phyloP scores from a whole-genome alignment of 2,113 vertebrate species.

The Seriola rivoliana region DNA sequence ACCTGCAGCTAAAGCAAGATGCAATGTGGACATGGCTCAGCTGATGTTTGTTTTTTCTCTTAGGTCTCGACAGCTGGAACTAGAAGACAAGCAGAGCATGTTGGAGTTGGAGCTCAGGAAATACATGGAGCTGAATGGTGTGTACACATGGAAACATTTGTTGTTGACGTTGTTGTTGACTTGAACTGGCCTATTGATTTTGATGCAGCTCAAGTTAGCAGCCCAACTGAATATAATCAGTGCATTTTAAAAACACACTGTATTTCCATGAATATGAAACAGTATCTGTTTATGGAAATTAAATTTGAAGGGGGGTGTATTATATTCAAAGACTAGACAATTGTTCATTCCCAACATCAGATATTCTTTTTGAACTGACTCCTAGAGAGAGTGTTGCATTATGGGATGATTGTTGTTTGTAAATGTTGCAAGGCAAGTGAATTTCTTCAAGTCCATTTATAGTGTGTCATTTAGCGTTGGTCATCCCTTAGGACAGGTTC shows the following conservation, averaged over 20 bases:
- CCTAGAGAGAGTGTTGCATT: neutral
- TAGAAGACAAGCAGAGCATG: conserved; percentile 92
- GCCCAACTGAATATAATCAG: neutral
- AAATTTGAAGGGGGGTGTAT: neutral
- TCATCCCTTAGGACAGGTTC: too few species aligned
- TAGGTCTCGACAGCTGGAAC: conserved; percentile 91
- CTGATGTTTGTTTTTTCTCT: conserved; percentile 33
- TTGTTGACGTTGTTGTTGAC: neutral
- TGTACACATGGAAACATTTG: neutral
- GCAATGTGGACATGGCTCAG: conserved; percentile 1
- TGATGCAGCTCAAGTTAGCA: neutral
- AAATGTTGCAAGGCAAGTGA: neutral
- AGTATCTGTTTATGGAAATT: neutral
- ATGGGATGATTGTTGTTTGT: neutral
- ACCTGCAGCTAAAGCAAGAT: conserved; percentile 10
- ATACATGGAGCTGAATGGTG: conserved; percentile 88
- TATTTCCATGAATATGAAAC: neutral
- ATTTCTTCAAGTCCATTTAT: too few species aligned
- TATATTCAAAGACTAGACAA: neutral
- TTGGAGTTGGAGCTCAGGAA: conserved; percentile 90
- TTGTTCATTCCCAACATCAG: neutral
- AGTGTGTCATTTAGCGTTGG: too few species aligned
- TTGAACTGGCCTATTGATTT: neutral
- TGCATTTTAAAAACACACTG: neutral
- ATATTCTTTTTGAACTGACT: neutral